Conservation (phyloP, 2,888 invertebrate species). For the Caenorhabditis angaria region DNA sequence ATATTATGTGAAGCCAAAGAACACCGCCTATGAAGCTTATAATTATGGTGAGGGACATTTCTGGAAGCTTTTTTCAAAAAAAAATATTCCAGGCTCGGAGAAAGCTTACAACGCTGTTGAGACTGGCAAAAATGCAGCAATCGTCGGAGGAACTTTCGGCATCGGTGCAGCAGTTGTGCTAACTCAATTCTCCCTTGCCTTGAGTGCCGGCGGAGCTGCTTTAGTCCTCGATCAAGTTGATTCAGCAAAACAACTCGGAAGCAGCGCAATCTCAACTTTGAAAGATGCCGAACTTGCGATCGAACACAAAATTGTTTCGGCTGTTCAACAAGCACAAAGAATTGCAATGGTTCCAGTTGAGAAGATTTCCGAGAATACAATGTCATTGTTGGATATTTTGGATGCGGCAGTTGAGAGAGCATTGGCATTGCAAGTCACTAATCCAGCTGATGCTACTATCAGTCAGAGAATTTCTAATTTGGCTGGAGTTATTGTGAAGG, state of each 20-base stretch:
- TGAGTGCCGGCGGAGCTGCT: slow-evolving; percentile 48
- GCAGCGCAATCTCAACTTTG: slow-evolving; percentile 30
- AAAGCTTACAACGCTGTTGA: slow-evolving; percentile 33
- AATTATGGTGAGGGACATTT: slow-evolving; percentile 18
- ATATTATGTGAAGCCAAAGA: slow-evolving; percentile 43
- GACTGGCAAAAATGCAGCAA: slow-evolving; percentile 40
- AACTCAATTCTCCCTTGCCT: slow-evolving; percentile 48
- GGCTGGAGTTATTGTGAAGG: slow-evolving; percentile 39
- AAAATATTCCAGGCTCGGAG: slow-evolving; percentile 25
- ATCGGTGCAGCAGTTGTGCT: slow-evolving; percentile 53
- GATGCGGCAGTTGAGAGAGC: slow-evolving; percentile 42
- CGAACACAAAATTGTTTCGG: slow-evolving; percentile 43
- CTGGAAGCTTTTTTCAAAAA: background rate
- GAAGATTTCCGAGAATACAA: slow-evolving; percentile 42
- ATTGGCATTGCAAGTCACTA: slow-evolving; percentile 30
- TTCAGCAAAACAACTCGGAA: slow-evolving; percentile 33
- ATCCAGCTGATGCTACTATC: slow-evolving; percentile 23
- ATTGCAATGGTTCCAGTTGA: slow-evolving; percentile 53
- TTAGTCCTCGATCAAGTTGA: slow-evolving; percentile 44
- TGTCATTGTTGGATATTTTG: slow-evolving; percentile 47
- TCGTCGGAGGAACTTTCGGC: slow-evolving; percentile 46
- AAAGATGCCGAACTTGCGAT: slow-evolving; percentile 38
- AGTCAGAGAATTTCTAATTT: slow-evolving; percentile 39
- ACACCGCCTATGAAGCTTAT: slow-evolving; percentile 36
- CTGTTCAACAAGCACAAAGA: slow-evolving; percentile 43